These are phyloP conservation scores for Alligator mississippiensis DNA, from an alignment of 2,113 vertebrate genomes.

Conservation along the genomic window DNA sequence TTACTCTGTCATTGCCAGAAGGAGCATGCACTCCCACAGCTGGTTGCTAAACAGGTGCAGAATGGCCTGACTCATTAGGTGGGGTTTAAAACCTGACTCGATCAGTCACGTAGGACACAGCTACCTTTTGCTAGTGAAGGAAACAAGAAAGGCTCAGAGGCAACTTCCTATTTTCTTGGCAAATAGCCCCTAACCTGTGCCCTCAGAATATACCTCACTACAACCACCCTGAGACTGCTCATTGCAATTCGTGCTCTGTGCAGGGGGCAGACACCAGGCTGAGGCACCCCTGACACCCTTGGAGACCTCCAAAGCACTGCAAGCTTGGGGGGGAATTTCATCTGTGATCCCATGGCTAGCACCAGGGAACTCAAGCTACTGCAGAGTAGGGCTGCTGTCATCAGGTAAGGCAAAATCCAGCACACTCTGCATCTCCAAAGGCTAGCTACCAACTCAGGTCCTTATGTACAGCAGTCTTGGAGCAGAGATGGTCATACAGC, in stretches of 20 bases:
- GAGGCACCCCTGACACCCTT: neutral
- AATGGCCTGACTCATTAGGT: neutral
- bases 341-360: neutral
- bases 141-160: neutral
- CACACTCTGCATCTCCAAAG: neutral
- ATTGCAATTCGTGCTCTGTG: neutral
- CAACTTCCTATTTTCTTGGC: neutral
- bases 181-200: neutral
- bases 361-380: neutral
- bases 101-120: neutral
- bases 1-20: neutral
- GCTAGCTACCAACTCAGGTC: neutral
- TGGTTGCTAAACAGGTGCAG: neutral
- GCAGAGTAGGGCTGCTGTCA: neutral
- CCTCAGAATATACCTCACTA: neutral
- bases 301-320: neutral
- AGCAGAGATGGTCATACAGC: neutral
- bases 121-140: neutral
- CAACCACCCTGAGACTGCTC: neutral
- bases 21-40: neutral
- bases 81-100: neutral
- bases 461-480: neutral
- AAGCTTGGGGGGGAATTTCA: neutral
- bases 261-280: neutral
- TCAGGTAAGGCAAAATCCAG: neutral